Percentiles rank a stretch among this genome's conserved stretches.
Conservation (phyloP, 2,113 vertebrate genomes). For the Spea bombifrons region DNA sequence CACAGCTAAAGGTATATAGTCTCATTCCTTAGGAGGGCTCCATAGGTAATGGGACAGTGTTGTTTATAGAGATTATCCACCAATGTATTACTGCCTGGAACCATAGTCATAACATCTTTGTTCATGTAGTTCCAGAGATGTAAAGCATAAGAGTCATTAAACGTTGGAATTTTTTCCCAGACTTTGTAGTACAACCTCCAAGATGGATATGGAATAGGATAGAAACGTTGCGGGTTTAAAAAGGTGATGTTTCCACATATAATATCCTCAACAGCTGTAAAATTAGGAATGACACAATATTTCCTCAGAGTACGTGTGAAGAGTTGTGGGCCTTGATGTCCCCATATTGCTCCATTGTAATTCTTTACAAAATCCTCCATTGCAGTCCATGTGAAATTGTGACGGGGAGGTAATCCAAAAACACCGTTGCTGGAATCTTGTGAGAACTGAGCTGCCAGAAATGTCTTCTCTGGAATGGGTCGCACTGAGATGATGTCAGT, state of each 20-base stretch:
- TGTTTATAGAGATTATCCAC: constrained; percentile 65
- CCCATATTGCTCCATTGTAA: constrained; percentile 68
- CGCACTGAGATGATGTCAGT: constrained; percentile 71
- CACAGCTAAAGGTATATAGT: not conserved
- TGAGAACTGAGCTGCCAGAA: constrained; percentile 63
- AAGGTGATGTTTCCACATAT: constrained; percentile 66
- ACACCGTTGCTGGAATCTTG: constrained; percentile 65
- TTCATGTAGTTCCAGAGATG: constrained; percentile 78
- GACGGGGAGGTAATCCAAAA: constrained; percentile 65
- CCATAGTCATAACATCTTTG: constrained; percentile 42
- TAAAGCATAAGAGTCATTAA: constrained; percentile 64
- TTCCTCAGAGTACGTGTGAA: constrained; percentile 66
- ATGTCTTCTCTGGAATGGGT: constrained; percentile 62
- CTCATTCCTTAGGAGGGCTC: constrained; percentile 50
- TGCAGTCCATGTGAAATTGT: constrained; percentile 68
- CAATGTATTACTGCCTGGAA: constrained; percentile 62
- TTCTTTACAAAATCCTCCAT: constrained; percentile 73
- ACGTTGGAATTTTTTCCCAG: constrained; percentile 60
- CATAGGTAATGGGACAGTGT: constrained; percentile 67
- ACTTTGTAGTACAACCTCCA: constrained; percentile 67
- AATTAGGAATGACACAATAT: constrained; percentile 61
- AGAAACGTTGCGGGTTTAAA: constrained; percentile 70
- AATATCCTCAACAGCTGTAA: constrained; percentile 59
- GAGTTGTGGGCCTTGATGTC: constrained; percentile 66
- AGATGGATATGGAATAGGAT: constrained; percentile 60